These are phyloP conservation scores for Aphelinus certus DNA, from an alignment of 1,140 invertebrate genomes.

Conservation along the genomic window DNA sequence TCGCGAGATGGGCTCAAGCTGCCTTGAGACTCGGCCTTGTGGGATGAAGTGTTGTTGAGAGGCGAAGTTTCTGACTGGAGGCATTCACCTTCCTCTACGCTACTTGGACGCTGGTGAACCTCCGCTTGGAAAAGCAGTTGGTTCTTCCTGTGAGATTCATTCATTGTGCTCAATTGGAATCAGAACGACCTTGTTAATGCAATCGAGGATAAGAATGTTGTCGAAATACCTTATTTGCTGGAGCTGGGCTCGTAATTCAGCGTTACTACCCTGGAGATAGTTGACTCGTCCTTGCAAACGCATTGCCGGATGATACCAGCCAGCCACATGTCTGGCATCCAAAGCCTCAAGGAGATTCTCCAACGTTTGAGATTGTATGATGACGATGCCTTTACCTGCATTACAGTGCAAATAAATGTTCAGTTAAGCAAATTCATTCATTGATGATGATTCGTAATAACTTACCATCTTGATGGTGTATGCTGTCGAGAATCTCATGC, in stretches of 20 bases:
- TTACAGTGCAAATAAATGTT: neutral
- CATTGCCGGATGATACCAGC: conserved; percentile 82
- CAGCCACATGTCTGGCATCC: conserved; percentile 74
- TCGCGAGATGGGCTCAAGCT: neutral
- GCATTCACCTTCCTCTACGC: conserved; percentile 37
- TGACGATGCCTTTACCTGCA: conserved; percentile 60
- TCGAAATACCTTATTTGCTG: conserved; percentile 58
- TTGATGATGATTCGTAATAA: conserved; percentile 9
- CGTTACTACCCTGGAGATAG: conserved; percentile 70
- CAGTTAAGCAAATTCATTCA: conserved; percentile 26
- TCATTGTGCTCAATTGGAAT: neutral
- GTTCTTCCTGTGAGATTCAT: conserved; percentile 17
- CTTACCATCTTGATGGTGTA: conserved; percentile 70
- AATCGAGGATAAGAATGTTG: neutral
- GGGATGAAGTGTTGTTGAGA: neutral
- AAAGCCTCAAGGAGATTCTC: conserved; percentile 72
- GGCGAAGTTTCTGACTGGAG: neutral
- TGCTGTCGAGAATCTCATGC: conserved; percentile 73
- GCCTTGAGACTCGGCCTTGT: neutral
- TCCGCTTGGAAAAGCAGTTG: conserved; percentile 21
- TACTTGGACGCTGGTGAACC: neutral
- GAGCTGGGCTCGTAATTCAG: conserved; percentile 68
- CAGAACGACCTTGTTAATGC: too few relatives aligned
- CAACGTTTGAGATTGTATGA: conserved; percentile 69
- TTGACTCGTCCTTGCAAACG: conserved; percentile 74